Evolutionary conservation across 1,140 invertebrate species (phyloP), one percentile per base, ranked within the genome.

Genomic region (Leptinotarsa texana): DNA sequence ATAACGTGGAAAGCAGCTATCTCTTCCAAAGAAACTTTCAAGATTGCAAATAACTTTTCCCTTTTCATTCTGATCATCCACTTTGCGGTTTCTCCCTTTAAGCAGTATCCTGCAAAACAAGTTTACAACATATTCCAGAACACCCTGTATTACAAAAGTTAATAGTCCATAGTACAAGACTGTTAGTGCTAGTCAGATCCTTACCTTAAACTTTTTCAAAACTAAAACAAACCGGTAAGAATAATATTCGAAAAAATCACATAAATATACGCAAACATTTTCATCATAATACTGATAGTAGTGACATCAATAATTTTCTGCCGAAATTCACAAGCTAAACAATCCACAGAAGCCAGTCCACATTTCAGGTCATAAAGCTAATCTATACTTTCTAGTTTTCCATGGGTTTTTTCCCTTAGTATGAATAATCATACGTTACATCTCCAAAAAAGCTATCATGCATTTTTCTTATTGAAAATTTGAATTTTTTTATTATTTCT

Each of bases 221-320:
- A 65, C 63, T 6, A 17, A 65, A 33, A 65, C 6, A 57, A 57
- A 5, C 2, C 51, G 4, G 17, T 18, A 17, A 57, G 15, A 57
- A 57, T 18, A n/a, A 57, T n/a, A 18, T 57, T 17, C 51, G 51
- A 57, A n/a, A 33, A 57, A 57, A 42, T 42, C 51, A 57, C 51
- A 57, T 57, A 57, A 57, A 57, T 57, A 57, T 57, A 57, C n/a
- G 51, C 17, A n/a, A 57, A 57, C 51, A 57, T 57, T 57, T 57
- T 57, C n/a, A 65, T 65, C 63, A 65, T 65, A 65, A 65, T 65
- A 65, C 63, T 65, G 63, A 65, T 65, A 65, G 13, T 65, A 65
- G 13, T 65, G n/a, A 65, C 63, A 65, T 27, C 63, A 65, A 65
- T 15, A 65, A 65, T 33, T 22, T 65, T 65, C 21, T 33, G 27